Base-by-base conservation (phyloP, 2,888 invertebrate genomes). In the Aphidius colemani region DNA sequence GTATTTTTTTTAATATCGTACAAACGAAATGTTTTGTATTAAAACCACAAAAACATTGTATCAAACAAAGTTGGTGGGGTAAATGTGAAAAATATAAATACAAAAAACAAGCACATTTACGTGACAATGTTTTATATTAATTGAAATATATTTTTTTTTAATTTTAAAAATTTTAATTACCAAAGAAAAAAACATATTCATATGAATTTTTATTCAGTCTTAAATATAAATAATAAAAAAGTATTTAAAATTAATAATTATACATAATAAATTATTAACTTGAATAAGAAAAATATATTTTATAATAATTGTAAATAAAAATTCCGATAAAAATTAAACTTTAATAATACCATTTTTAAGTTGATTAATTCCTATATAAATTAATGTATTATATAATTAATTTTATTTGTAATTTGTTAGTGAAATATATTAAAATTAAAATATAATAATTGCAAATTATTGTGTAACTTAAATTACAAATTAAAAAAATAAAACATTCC, bases 1-100 rank as follows among this genome's bases (percentile, higher is more conserved):
- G 93, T 75, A 85, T 97, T 44, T 98, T 95, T 86, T 98, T 98
- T 88, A 95, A 97, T 84, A 87, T 96, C 53, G 91, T 97, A n/a
- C 95, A 95, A 79, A 93, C 94, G 0, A 93, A 95, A 79, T 98
- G 98, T 77, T 97, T 98, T 83, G 88, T 92, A 0, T 84, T 98
- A 50, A 92, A 92, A 75, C 88, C 89, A 2, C 90, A 92, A 70
- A 89, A 89, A 71, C 85, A 89, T 40, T 97, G 97, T 83, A 85
- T 87, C 7, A 87, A 90, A 72, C 85, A 90, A 7, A 89, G 90
- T 0, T 93, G 93, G 90, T 91, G 90, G 89, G 95, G 95, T 1
- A 89, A 88, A 72, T 96, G 96, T 75, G 84, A 89, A 46, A 87
- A 88, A 67, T 85, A 87, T 69, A 87, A 86, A 6, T 85, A 87